Percentiles rank a stretch among this genome's conserved stretches.
These are phyloP conservation scores for Merops nubicus DNA, from an alignment of 2,113 vertebrate species.

Conservation along the genomic window DNA sequence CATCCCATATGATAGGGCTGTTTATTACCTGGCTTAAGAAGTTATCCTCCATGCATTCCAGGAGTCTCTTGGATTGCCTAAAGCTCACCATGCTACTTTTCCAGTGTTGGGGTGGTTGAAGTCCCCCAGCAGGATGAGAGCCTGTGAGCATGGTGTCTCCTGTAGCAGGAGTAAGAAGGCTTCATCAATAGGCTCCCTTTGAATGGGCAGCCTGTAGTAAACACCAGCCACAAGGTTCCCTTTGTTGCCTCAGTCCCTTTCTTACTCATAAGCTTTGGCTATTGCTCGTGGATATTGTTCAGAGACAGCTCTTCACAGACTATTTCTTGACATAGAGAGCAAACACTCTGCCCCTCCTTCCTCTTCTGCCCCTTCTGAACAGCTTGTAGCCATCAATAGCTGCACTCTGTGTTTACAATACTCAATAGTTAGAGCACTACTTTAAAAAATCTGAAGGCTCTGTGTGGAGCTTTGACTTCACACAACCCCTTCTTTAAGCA, in stretches of 20 bases:
- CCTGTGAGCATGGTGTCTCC: neutral
- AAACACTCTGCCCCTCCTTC: neutral
- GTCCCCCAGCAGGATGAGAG: neutral
- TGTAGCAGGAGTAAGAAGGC: neutral
- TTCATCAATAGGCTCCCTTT: neutral
- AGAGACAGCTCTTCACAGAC: neutral
- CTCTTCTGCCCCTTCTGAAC: neutral
- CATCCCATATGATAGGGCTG: neutral
- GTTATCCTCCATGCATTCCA: neutral
- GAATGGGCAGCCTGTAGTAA: neutral
- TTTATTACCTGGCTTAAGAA: neutral
- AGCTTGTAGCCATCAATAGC: neutral
- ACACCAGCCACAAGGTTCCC: neutral
- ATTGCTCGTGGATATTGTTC: neutral
- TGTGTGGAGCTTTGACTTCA: neutral
- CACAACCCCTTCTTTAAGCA: neutral
- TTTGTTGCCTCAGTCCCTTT: neutral
- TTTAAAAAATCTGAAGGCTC: neutral
- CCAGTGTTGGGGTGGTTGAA: neutral
- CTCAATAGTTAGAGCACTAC: neutral
- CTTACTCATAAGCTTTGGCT: neutral
- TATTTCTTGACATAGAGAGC: neutral
- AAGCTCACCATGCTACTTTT: neutral
- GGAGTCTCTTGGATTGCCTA: neutral
- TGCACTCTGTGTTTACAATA: neutral